These are phyloP conservation scores for Leptura quadrifasciata DNA, from an alignment of 2,888 invertebrate genomes.

Conservation along the genomic window DNA sequence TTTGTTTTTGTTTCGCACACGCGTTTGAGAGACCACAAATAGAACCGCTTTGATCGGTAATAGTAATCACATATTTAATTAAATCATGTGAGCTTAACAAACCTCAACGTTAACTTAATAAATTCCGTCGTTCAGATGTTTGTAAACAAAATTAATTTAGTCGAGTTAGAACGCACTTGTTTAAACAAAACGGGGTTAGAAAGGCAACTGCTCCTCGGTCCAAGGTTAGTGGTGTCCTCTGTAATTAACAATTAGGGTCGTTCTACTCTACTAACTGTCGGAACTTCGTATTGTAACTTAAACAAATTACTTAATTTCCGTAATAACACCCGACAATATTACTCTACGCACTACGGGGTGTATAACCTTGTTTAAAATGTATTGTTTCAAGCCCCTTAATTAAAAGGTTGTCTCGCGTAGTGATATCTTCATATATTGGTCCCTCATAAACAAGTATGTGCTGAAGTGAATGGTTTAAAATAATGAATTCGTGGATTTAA, in stretches of 20 bases:
- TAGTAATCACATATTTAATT: no score
- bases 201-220: conserved; percentile 12
- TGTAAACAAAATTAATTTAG: conserved; percentile 26
- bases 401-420: conserved; percentile 13
- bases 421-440: neutral
- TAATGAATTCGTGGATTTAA: no score
- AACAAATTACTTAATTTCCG: conserved; percentile 59
- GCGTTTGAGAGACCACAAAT: no score
- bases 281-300: conserved; percentile 50
- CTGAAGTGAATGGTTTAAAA: no score
- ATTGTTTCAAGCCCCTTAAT: conserved; percentile 7
- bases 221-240: conserved; percentile 32
- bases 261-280: conserved; percentile 42
- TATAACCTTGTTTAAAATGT: conserved; percentile 20
- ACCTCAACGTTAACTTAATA: conserved; percentile 11
- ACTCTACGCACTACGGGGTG: conserved; percentile 30
- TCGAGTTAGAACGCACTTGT: conserved; percentile 22
- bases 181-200: conserved; percentile 30
- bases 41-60: no score
- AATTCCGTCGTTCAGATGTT: neutral
- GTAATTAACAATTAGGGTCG: conserved; percentile 40
- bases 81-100: neutral
- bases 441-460: neutral
- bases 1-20: no score
- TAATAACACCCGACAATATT: conserved; percentile 36